Percentiles rank a stretch among this genome's conserved stretches.
Conservation (phyloP, 37 sponge, comb jelly and placozoan genomes). For the Spongilla lacustris region DNA sequence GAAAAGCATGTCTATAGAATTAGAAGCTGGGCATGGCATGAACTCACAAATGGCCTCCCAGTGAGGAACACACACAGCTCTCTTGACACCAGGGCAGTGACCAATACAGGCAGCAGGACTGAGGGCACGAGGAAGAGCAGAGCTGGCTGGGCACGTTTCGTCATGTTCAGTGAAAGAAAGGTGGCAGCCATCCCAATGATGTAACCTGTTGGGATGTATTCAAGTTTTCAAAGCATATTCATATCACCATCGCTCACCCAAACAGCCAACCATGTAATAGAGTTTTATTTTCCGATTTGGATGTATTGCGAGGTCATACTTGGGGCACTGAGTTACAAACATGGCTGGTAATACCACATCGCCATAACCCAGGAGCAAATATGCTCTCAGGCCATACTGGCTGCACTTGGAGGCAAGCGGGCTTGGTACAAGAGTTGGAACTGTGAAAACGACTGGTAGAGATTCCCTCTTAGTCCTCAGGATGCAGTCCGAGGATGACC, state of each 20-base stretch:
- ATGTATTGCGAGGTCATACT: constrained; percentile 36
- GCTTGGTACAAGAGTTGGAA: too few species aligned
- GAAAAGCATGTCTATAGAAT: too few species aligned
- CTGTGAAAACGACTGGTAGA: too few species aligned
- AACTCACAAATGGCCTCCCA: constrained; percentile 19
- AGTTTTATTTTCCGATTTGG: constrained; percentile 3
- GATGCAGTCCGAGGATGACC: too few species aligned
- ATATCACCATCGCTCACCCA: constrained; percentile 66
- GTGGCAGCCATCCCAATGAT: constrained; percentile 66
- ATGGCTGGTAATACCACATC: too few species aligned
- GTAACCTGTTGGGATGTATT: too few species aligned
- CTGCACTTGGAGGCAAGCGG: too few species aligned
- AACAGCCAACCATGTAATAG: constrained; percentile 12
- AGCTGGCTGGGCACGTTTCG: constrained; percentile 81
- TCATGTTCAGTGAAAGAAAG: constrained; percentile 57
- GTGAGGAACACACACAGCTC: constrained; percentile 74
- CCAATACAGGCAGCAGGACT: constrained; percentile 55
- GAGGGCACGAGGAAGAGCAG: constrained; percentile 89
- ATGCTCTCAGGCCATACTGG: too few species aligned
- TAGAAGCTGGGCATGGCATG: too few species aligned
- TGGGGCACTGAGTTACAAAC: constrained; percentile 46
- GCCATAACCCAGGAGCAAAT: too few species aligned
- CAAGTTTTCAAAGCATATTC: too few species aligned
- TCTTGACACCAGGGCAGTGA: constrained; percentile 43
- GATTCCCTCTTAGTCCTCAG: too few species aligned